Evolutionary conservation across 2,113 vertebrate genomes (phyloP).

Genomic region (Brachypodius melanocephalos): DNA sequence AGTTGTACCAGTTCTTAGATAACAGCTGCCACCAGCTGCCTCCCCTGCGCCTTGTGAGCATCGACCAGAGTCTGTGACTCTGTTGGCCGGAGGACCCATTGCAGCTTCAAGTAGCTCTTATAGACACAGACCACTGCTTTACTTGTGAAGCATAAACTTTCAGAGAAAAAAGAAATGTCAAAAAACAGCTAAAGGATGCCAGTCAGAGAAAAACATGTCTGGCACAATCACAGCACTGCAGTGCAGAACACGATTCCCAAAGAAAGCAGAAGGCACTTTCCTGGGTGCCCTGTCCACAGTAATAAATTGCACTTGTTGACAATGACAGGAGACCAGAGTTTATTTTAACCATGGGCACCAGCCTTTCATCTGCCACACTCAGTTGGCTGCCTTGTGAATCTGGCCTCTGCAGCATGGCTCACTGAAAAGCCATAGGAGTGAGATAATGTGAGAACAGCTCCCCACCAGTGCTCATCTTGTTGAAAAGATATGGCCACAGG

Average conservation of each 20-base stretch:
- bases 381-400: neutral
- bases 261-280: neutral
- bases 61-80: neutral
- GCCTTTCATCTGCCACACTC: neutral
- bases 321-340: neutral
- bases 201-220: neutral
- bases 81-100: accelerated
- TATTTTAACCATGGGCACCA: neutral
- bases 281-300: neutral
- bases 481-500: neutral
- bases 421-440: neutral
- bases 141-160: neutral
- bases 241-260: neutral
- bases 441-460: neutral
- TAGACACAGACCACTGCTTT: neutral
- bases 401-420: neutral
- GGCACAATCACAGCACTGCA: neutral
- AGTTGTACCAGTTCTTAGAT: neutral
- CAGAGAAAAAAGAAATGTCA: neutral
- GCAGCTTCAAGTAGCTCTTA: neutral
- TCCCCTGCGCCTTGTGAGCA: neutral
- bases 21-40: neutral
- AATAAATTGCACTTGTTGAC: neutral
- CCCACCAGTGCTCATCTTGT: neutral
- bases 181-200: neutral